Evolutionary conservation across 1,140 invertebrate genomes (phyloP), one percentile per base, ranked within the genome.

Genomic region (Hylyphantes graminicola): DNA sequence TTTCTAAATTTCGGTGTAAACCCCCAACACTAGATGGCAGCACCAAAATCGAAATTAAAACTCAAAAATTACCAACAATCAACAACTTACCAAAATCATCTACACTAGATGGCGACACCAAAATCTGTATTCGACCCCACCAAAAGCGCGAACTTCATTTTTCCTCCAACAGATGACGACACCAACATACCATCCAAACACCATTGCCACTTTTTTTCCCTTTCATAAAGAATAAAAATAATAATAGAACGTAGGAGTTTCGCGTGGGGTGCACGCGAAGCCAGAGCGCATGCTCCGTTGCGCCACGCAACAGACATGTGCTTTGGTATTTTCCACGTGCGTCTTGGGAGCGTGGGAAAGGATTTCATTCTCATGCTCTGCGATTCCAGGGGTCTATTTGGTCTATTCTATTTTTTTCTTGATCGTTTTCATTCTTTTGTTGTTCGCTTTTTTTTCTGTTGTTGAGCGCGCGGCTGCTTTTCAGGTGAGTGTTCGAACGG

Each of bases 241-340:
- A 35, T 35, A 35, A 35, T 13, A 50, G 35, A 57, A 70, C 77
- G 77, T 54, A 55, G 64, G 77, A 17, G 64, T 80, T 80, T 80
- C 77, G 77, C 77, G 77, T 80, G 77, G 77, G 77, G 77, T 80
- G 77, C 77, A 80, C 77, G 77, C 68, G 77, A 19, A 64, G n/a
- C 12, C 50, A 51, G 65, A 21, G 65, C 77, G 65, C 77, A 80
- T 80, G 77, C 65, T 35, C 48, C 48, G 8, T 74, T 17, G 35
- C 15, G 59, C 35, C 55, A 76, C 55, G 59, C 61, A 54, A 19
- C 59, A 64, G 53, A 65, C 63, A 67, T 35, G 53, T 67, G 77
- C 50, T 51, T 51, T 15, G 19, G 50, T 53, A 76, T 76, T 78
- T 78, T 19, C 59, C 53, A 57, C 53, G 53, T 48, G 53, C 53